Evolutionary conservation across 2,113 vertebrate genomes (phyloP), one percentile per base, ranked within the genome.

Genomic region (Brachionichthys hirsutus): DNA sequence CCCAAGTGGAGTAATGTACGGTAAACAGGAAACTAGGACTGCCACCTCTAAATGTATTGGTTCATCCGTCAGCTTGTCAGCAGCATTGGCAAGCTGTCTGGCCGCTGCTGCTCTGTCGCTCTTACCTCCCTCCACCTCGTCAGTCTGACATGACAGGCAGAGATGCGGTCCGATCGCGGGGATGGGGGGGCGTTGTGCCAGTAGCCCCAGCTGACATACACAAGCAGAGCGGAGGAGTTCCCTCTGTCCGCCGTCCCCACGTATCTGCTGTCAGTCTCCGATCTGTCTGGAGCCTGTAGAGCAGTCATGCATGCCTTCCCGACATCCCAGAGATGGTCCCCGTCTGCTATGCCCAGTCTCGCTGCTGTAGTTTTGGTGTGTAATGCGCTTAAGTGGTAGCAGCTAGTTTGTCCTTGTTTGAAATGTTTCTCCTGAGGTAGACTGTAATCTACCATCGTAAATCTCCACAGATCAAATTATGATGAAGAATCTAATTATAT

Each of bases 51-150:
- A 8, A 66, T 53, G 74, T 66, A 78, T 76, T 55, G 54, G 59
- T 38, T 30, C 73, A 70, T 81, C 71, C 67, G 57, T 84, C 80
- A 72, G 75, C 41, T 67, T 85, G 80, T 85, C 83, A 77, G 34
- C 70, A 18, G 50, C 77, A 67, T 73, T 87, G 88, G 88, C 77
- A 67, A 77, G 77, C 71, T 75, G 73, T 78, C 80, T 58, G 64
- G 49, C 64, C 54, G 59, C 75, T 67, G 55, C 30, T 36, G 56
- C 71, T 69, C 70, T 17, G 36, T 41, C 65, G 47, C 59, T 0
- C 54, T 60, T 82, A 88, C 89, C 85, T 68, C 62, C 68, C 20
- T 41, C 62, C 61, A 80, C 86, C 86, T 64, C 68, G 35, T 13
- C 3, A 54, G 70, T 78, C 44, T 11, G 11, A 35, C 53, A 62